These are phyloP conservation scores for Caretta caretta DNA, from an alignment of 2,113 vertebrate genomes.

Conservation along the genomic window DNA sequence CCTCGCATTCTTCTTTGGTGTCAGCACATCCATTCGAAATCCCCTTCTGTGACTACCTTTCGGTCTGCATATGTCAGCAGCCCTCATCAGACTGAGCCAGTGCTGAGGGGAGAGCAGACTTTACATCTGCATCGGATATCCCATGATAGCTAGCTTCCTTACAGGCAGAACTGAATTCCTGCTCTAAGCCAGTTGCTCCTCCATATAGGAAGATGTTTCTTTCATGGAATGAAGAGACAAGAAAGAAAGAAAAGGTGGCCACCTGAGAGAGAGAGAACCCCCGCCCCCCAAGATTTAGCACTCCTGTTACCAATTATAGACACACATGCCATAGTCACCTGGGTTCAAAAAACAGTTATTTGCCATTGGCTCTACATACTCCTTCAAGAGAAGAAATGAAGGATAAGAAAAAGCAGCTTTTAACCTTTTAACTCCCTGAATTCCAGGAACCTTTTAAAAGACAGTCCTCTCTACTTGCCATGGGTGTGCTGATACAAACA, in stretches of 20 bases:
- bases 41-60: fast-evolving
- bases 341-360: not conserved
- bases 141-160: not conserved
- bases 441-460: not conserved
- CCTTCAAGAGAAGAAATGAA: not conserved
- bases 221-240: not conserved
- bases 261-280: not conserved
- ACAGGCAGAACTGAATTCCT: not conserved
- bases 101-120: not conserved
- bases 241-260: not conserved
- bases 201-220: not conserved
- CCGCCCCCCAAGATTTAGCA: not conserved
- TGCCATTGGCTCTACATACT: not conserved
- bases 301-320: not conserved
- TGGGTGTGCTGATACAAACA: not conserved
- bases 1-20: not conserved
- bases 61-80: not conserved
- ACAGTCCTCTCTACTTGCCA: not conserved
- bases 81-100: not conserved
- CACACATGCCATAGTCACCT: not conserved
- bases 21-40: fast-evolving
- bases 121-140: not conserved
- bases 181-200: not conserved
- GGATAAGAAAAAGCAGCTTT: not conserved
- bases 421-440: not conserved